Conservation (phyloP, 2,888 invertebrate genomes). For the Rhagium mordax region DNA sequence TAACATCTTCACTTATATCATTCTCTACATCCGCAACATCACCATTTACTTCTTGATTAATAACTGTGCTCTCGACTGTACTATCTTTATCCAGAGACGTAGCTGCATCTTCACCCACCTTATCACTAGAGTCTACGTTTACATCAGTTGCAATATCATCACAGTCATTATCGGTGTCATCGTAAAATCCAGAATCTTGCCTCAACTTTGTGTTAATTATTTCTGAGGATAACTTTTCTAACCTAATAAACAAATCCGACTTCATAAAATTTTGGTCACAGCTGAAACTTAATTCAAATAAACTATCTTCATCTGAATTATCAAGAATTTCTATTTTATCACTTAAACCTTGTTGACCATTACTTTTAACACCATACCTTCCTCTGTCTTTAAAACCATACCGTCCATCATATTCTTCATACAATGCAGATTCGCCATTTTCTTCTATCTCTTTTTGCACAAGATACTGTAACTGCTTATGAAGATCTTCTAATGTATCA, state of each 20-base stretch:
- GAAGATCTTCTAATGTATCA: conserved; percentile 49
- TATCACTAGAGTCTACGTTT: neutral
- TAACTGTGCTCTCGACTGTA: neutral
- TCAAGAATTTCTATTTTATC: conserved; percentile 23
- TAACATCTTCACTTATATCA: neutral
- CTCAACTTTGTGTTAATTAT: conserved; percentile 36
- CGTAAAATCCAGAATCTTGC: conserved; percentile 55
- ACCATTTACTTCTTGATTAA: neutral
- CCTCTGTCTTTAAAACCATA: no score
- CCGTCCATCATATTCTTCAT: neutral
- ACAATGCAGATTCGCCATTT: neutral
- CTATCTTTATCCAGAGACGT: conserved; percentile 17
- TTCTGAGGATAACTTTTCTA: conserved; percentile 41
- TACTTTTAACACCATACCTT: neutral
- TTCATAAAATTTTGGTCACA: conserved; percentile 30
- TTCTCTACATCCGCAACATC: neutral
- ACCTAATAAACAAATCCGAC: conserved; percentile 31
- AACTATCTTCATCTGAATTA: conserved; percentile 37
- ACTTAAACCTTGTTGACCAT: neutral
- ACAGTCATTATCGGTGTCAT: conserved; percentile 46
- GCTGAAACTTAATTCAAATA: conserved; percentile 34
- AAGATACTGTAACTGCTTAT: conserved; percentile 43
- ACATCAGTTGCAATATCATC: conserved; percentile 24
- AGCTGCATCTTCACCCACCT: conserved; percentile 28
- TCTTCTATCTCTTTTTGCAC: conserved; percentile 44